Conservation (phyloP, 2,113 vertebrate species). For the Pithys albifrons region DNA sequence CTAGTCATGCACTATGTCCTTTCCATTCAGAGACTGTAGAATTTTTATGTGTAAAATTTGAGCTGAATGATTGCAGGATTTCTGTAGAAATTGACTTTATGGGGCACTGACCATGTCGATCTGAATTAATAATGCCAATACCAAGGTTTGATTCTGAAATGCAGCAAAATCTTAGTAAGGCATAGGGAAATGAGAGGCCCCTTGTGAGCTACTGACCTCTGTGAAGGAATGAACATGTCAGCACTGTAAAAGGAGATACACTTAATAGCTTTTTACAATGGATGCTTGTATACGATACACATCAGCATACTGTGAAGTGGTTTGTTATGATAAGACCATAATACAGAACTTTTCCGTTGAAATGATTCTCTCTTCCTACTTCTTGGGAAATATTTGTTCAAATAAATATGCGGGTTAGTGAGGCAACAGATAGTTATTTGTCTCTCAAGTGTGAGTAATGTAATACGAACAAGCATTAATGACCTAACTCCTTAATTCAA, state of each 20-base stretch:
- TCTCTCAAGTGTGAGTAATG: constrained; percentile 70
- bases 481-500: constrained; percentile 69
- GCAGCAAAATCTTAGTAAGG: neutral
- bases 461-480: constrained; percentile 65
- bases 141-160: constrained; percentile 11
- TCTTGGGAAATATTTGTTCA: constrained; percentile 66
- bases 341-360: constrained; percentile 61
- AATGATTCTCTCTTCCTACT: constrained; percentile 40
- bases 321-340: constrained; percentile 60
- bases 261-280: constrained; percentile 52
- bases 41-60: neutral
- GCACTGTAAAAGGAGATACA: constrained; percentile 39
- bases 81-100: neutral
- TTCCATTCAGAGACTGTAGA: neutral
- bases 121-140: neutral
- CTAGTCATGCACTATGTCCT: neutral
- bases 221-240: constrained; percentile 39
- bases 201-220: constrained; percentile 35
- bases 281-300: constrained; percentile 33
- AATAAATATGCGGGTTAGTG: constrained; percentile 67
- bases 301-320: constrained; percentile 38
- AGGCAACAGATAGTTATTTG: constrained; percentile 68
- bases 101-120: neutral
- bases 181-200: constrained; percentile 40
- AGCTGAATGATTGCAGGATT: neutral